Conservation (phyloP, 2,113 vertebrate species). For the Tinamus guttatus region DNA sequence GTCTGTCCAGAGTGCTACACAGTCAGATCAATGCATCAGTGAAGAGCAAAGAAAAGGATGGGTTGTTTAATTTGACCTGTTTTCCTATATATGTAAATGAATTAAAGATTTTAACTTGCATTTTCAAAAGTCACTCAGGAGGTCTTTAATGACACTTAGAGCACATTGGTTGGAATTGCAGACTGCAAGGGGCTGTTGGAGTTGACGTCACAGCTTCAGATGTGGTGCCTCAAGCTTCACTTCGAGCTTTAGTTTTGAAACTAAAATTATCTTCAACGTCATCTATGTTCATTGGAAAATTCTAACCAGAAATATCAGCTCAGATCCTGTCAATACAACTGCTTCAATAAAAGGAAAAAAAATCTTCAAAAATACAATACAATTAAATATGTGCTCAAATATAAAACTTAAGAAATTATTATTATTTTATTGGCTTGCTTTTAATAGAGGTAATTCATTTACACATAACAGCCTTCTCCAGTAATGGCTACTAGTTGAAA, state of each 20-base stretch:
- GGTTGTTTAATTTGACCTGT: not conserved
- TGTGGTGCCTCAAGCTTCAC: not conserved
- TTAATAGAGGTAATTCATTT: not conserved
- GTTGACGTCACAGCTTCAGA: not conserved
- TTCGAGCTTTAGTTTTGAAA: not conserved
- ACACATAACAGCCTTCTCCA: not conserved
- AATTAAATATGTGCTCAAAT: not conserved
- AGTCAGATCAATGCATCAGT: fast-evolving
- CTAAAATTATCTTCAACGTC: fast-evolving
- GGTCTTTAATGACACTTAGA: not conserved
- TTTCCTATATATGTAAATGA: not conserved
- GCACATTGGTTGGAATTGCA: not conserved
- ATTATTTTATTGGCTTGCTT: not conserved
- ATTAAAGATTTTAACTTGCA: not conserved
- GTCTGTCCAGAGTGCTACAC: not conserved
- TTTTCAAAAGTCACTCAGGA: not conserved
- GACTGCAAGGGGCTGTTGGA: fast-evolving
- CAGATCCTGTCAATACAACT: not conserved
- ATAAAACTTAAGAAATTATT: not conserved
- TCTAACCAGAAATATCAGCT: not conserved
- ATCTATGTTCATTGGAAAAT: not conserved
- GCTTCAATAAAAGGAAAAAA: not conserved
- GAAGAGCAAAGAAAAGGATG: not conserved
- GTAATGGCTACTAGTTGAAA: not conserved
- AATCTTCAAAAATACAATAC: not conserved